Evolutionary conservation across 2,888 invertebrate genomes (phyloP).

Genomic region (Mimumesa dahlbomi): DNA sequence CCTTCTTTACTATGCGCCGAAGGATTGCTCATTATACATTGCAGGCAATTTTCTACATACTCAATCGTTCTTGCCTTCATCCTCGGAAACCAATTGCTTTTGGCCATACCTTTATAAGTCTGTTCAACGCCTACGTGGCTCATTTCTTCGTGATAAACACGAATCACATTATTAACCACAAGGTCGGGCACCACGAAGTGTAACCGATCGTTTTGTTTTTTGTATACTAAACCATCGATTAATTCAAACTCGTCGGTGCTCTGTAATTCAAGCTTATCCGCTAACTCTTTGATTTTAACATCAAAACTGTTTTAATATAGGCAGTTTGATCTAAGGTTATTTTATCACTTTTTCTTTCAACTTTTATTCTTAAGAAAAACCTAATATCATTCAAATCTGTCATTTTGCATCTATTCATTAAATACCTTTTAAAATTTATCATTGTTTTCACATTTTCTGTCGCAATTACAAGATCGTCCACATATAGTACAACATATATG

Average conservation of each 20-base stretch:
- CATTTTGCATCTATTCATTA: too few species aligned
- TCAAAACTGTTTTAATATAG: too few species aligned
- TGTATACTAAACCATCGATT: constrained; percentile 3
- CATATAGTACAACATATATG: too few species aligned
- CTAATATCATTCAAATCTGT: too few species aligned
- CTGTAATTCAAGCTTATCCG: too few species aligned
- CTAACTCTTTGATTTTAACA: too few species aligned
- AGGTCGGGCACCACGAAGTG: constrained; percentile 8
- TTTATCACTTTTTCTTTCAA: too few species aligned
- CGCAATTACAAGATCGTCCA: too few species aligned
- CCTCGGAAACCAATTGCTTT: constrained; percentile 7
- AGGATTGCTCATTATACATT: background rate
- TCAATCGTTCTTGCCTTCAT: background rate
- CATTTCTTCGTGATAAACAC: constrained; percentile 5
- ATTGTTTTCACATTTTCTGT: too few species aligned
- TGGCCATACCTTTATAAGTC: background rate
- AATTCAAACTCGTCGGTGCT: background rate
- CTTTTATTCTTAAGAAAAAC: too few species aligned
- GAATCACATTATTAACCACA: background rate
- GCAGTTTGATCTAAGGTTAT: too few species aligned
- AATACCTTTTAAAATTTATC: too few species aligned
- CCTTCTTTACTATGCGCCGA: background rate
- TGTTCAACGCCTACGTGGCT: background rate
- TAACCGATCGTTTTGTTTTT: background rate
- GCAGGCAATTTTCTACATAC: background rate